phyloP scores from a whole-genome alignment of 2,113 vertebrate genomes.

The Hiodon tergisus region DNA sequence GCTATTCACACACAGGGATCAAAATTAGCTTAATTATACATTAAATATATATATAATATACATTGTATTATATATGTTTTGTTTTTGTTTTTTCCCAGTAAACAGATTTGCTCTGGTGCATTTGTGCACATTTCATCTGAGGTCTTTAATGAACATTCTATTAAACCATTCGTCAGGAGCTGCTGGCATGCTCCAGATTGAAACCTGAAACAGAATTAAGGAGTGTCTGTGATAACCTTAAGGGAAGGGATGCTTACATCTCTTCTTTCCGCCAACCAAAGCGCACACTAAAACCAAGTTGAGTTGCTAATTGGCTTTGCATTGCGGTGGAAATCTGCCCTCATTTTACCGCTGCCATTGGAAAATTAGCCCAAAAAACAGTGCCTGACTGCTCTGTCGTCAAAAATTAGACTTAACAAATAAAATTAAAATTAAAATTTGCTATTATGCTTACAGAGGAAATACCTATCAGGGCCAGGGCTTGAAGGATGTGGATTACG shows the following conservation, averaged over 20 bases:
- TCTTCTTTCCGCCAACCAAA: neutral
- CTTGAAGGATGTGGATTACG: neutral
- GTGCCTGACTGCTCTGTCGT: neutral
- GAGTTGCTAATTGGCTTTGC: neutral
- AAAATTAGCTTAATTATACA: too few species aligned
- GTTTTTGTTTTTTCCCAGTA: too few species aligned
- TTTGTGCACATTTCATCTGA: too few species aligned
- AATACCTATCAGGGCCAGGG: neutral
- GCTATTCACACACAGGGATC: neutral
- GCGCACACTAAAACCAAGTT: neutral
- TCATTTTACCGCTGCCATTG: neutral
- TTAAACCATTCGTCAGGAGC: too few species aligned
- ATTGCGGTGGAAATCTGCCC: neutral
- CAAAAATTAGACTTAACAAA: neutral
- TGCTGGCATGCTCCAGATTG: neutral
- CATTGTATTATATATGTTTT: too few species aligned
- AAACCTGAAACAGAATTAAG: neutral
- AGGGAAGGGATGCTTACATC: neutral
- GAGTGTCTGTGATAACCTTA: neutral
- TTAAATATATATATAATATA: too few species aligned
- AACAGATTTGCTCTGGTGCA: too few species aligned
- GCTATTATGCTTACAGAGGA: neutral
- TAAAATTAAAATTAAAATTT: too few species aligned
- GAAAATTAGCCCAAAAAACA: neutral
- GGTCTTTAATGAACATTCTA: too few species aligned